phyloP scores from a whole-genome alignment of 1,140 invertebrate genomes.

The Eulimnadia texana region DNA sequence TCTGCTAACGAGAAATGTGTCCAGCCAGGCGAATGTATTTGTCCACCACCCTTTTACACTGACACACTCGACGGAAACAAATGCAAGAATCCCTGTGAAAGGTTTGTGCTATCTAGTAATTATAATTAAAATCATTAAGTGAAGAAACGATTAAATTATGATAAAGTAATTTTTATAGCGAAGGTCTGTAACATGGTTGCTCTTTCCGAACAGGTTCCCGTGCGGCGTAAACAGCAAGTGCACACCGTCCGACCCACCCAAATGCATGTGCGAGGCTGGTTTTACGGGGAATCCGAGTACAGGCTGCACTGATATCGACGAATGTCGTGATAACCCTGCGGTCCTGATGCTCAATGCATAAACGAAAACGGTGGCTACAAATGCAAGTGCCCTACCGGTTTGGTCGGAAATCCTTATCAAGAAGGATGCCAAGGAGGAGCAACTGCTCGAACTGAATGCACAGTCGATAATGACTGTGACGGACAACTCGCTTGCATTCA shows the following conservation, averaged over 20 bases:
- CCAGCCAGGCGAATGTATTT: conserved; percentile 74
- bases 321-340: conserved; percentile 64
- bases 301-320: conserved; percentile 70
- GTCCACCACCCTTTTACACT: conserved; percentile 71
- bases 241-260: conserved; percentile 71
- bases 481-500: conserved; percentile 58
- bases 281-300: conserved; percentile 66
- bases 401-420: conserved; percentile 66
- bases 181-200: neutral
- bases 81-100: conserved; percentile 51
- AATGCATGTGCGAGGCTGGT: conserved; percentile 69
- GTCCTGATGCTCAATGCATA: conserved; percentile 66
- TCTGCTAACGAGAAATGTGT: conserved; percentile 74
- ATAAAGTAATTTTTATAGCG: too few relatives aligned
- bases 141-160: too few relatives aligned
- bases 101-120: too few relatives aligned
- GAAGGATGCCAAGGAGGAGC: conserved; percentile 22
- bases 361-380: conserved; percentile 62
- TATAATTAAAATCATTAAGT: too few relatives aligned
- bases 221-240: conserved; percentile 89
- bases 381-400: conserved; percentile 66
- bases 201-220: conserved; percentile 31
- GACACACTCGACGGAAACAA: conserved; percentile 61
- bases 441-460: conserved; percentile 42
- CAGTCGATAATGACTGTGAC: conserved; percentile 57